These are phyloP conservation scores for Dissostichus mawsoni DNA, from an alignment of 2,113 vertebrate species.

Conservation along the genomic window DNA sequence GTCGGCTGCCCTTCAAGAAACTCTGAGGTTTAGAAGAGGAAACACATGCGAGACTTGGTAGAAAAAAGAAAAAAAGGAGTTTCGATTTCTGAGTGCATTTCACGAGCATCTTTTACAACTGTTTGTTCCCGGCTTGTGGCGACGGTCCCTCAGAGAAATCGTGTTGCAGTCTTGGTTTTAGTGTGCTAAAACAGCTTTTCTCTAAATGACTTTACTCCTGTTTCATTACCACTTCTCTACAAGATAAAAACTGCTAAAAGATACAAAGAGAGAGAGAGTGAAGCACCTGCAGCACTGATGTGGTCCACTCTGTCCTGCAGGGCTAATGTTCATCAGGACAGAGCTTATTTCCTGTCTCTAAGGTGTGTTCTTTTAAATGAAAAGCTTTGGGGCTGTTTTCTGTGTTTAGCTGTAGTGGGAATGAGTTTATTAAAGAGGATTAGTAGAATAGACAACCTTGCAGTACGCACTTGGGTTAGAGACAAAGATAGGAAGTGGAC, in stretches of 20 bases:
- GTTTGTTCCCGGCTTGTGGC: constrained; percentile 26
- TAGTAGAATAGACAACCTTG: background rate
- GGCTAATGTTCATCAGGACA: constrained; percentile 32
- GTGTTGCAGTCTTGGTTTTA: constrained; percentile 27
- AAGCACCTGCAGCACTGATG: constrained; percentile 48
- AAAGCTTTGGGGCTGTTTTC: constrained; percentile 42
- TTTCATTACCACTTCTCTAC: constrained; percentile 47
- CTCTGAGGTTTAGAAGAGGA: constrained; percentile 29
- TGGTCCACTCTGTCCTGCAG: constrained; percentile 11
- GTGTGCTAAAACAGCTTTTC: constrained; percentile 57
- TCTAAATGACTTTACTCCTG: constrained; percentile 33
- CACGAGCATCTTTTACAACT: constrained; percentile 32
- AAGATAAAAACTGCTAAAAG: constrained; percentile 46
- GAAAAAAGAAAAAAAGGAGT: background rate
- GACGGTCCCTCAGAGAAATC: constrained; percentile 48
- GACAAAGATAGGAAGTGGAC: no score
- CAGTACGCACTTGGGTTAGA: background rate
- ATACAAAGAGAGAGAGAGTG: background rate
- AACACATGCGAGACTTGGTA: constrained; percentile 15
- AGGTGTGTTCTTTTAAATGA: constrained; percentile 54
- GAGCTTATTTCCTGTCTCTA: constrained; percentile 52
- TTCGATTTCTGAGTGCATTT: constrained; percentile 56
- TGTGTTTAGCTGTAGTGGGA: constrained; percentile 31
- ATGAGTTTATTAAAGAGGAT: constrained; percentile 31
- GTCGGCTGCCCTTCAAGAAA: constrained; percentile 48